Percentiles rank a stretch among this genome's conserved stretches.
Conservation (phyloP, 2,113 vertebrate genomes). For the Rafetus swinhoei region DNA sequence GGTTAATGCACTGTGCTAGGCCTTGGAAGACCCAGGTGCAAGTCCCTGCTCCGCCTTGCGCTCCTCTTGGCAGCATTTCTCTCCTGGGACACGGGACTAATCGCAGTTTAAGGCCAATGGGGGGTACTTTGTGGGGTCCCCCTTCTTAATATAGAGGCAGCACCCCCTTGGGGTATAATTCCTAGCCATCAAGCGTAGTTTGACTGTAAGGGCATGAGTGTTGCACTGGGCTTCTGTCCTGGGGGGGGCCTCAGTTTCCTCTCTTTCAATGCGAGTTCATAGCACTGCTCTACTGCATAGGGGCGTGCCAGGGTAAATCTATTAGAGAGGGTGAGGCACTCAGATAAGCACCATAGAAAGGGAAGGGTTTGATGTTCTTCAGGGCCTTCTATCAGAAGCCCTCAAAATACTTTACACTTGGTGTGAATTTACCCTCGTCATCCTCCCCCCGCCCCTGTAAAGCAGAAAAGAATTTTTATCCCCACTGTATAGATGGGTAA, state of each 20-base stretch:
- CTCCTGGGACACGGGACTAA: neutral
- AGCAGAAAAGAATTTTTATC: neutral
- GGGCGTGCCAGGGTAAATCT: too few species aligned
- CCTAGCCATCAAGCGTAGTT: neutral
- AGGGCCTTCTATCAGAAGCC: neutral
- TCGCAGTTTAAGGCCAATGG: too few species aligned
- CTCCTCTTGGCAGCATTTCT: neutral
- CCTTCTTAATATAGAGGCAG: neutral
- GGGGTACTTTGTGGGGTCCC: neutral
- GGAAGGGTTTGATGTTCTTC: neutral
- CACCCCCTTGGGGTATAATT: neutral
- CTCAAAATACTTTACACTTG: neutral
- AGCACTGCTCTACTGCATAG: neutral
- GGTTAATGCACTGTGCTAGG: too few species aligned
- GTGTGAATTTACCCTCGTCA: neutral
- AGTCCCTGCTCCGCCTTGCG: neutral
- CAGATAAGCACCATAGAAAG: neutral
- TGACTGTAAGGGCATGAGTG: neutral
- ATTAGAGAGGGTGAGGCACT: too few species aligned
- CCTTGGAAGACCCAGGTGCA: neutral
- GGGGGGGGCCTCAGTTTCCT: conserved; percentile 32
- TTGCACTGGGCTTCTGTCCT: neutral
- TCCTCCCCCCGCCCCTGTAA: neutral
- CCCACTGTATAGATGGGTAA: neutral
- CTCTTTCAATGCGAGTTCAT: rapidly evolving